Evolutionary conservation across 2,797 vertebrate species (phyloP).

Genomic region (Schizopygopsis pylzovi): DNA sequence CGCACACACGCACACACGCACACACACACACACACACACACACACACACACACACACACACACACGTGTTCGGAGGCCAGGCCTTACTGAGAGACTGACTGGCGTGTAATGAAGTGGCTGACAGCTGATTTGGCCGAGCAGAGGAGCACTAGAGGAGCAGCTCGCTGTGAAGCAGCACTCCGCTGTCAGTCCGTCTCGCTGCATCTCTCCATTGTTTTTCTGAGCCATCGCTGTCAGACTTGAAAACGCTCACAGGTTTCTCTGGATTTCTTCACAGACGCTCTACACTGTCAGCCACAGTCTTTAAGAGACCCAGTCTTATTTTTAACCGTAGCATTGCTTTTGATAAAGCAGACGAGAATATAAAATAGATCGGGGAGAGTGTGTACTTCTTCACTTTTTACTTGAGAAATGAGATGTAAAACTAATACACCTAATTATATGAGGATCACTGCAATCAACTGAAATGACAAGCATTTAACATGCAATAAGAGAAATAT

Average conservation of each 20-base stretch:
- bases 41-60: too few relatives aligned
- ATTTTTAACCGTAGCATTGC: conserved; percentile 3
- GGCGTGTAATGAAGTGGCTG: conserved; percentile 57
- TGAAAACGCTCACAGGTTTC: conserved; percentile 32
- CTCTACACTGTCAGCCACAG: background rate
- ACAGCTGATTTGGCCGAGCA: conserved; percentile 52
- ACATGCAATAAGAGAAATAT: background rate
- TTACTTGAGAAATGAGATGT: background rate
- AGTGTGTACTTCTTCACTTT: background rate
- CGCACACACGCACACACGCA: too few relatives aligned
- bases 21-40: conserved; percentile 37
- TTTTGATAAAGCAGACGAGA: conserved; percentile 6
- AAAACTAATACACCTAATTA: background rate
- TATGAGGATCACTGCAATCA: background rate
- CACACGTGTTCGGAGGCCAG: conserved; percentile 47
- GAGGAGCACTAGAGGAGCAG: conserved; percentile 14
- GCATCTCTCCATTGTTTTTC: background rate
- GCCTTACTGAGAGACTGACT: conserved; percentile 52
- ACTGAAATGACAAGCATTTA: background rate
- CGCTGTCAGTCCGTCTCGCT: background rate
- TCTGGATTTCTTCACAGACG: conserved; percentile 12
- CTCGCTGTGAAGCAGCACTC: background rate
- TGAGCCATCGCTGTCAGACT: conserved; percentile 18
- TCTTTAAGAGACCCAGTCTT: background rate
- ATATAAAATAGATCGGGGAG: conserved; percentile 5